Conservation (phyloP, 2,797 vertebrate species). For the Anomalospiza imberbis region DNA sequence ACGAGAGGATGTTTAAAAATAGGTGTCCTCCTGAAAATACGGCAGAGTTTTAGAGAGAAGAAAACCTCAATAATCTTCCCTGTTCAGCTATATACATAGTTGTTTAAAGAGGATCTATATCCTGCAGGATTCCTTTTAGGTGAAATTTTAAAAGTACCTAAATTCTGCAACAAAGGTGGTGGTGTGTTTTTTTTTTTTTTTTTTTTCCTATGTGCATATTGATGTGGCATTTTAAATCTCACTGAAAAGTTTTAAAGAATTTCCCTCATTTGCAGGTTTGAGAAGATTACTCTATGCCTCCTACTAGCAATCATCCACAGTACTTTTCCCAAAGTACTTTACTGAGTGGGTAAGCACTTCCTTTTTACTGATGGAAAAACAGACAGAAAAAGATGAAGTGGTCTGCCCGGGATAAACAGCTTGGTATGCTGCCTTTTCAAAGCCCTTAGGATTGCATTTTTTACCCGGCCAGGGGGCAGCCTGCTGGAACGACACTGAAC, state of each 20-base stretch:
- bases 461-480: neutral
- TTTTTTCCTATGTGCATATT: neutral
- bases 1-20: constrained; percentile 20
- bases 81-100: neutral
- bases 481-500: rapidly evolving
- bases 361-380: constrained; percentile 19
- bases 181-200: neutral
- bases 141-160: neutral
- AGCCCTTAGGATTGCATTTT: neutral
- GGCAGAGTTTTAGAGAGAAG: neutral
- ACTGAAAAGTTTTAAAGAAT: neutral
- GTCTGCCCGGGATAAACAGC: neutral
- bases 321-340: neutral
- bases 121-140: neutral
- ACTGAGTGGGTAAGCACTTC: neutral
- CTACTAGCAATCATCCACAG: neutral
- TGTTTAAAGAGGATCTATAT: neutral
- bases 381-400: neutral
- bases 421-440: neutral
- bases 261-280: neutral
- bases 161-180: neutral
- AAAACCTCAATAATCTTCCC: neutral
- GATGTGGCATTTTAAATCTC: neutral
- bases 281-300: constrained; percentile 16
- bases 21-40: constrained; percentile 15